Base-by-base conservation (phyloP, 1,140 invertebrate species). In the Neelides sp. region DNA sequence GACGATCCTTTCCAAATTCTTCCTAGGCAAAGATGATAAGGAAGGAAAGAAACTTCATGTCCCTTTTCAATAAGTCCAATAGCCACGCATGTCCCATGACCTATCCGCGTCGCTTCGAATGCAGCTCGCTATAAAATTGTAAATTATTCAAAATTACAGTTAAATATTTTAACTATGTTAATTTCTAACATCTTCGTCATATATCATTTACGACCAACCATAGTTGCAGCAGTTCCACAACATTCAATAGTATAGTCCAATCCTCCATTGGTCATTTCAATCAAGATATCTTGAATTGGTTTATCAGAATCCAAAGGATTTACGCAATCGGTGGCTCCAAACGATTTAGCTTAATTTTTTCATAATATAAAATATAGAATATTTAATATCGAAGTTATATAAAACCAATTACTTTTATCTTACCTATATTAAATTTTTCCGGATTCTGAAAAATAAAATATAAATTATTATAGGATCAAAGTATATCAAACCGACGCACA, bases 211-310 rank as follows among this genome's bases (percentile, higher is more conserved):
- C 13, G 17, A 15, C 23, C 63, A 62, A 76, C 72, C 78, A 82
- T 80, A 12, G 71, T 72, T 12, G 66, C 42, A 13, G 78, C 71
- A 67, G 76, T 80, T 27, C 78, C 78, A 58, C 79, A 73, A 63
- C 78, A 82, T 63, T 82, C 78, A 67, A 82, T 80, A 10, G 79
- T 79, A 61, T 73, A 81, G 63, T 81, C 78, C 52, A 75, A 69
- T 19, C 79, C 78, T 35, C 79, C 78, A 64, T 78, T 73, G 20
- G 75, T 79, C 62, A 71, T 68, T 24, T 77, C 72, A 2, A 77
- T 65, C 13, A 82, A 53, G 19, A 74, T 71, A 48, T 75, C 59
- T 54, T 77, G 71, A 13, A 77, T 64, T 2, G 68, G 62, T 42
- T 63, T 62, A 4, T 55, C 52, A 43, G n/a, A n/a, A n/a, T n/a